A percentile compares a stretch with the other conserved stretches of the same genome.
phyloP scores from a whole-genome alignment of 2,113 vertebrate species.

The Holacanthus passer region DNA sequence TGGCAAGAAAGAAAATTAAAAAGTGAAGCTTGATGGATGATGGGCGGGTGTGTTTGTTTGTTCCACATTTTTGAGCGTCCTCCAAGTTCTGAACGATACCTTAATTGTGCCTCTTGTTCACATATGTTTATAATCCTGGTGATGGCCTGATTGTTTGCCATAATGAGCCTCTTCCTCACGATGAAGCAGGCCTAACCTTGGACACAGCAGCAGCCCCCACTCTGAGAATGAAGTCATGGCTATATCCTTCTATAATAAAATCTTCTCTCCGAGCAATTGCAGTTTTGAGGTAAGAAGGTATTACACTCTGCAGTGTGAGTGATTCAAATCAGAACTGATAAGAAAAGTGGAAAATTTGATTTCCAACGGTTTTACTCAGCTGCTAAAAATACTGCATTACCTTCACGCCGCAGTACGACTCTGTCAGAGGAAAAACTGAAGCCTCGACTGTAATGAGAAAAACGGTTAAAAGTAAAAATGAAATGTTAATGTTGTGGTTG shows the following conservation, averaged over 20 bases:
- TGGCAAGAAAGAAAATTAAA: slow-evolving; percentile 9
- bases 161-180: slow-evolving; percentile 46
- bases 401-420: background rate
- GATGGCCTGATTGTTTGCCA: slow-evolving; percentile 33
- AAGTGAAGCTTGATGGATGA: background rate
- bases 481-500: background rate
- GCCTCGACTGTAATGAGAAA: slow-evolving; percentile 7
- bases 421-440: background rate
- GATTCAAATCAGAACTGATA: slow-evolving; percentile 38
- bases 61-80: background rate
- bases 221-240: slow-evolving; percentile 55
- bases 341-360: slow-evolving; percentile 45
- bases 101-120: slow-evolving; percentile 17
- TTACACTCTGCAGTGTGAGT: slow-evolving; percentile 22
- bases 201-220: slow-evolving; percentile 29
- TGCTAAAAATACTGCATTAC: slow-evolving; percentile 31
- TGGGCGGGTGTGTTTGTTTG: background rate
- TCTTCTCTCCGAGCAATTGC: slow-evolving; percentile 13
- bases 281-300: slow-evolving; percentile 10
- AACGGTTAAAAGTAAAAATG: background rate
- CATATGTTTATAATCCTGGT: slow-evolving; percentile 59
- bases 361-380: slow-evolving; percentile 1
- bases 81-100: slow-evolving; percentile 16
- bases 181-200: slow-evolving; percentile 38
- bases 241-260: slow-evolving; percentile 13